Evolutionary conservation across 2,113 vertebrate species (phyloP).

Genomic region (Xenopus tropicalis): DNA sequence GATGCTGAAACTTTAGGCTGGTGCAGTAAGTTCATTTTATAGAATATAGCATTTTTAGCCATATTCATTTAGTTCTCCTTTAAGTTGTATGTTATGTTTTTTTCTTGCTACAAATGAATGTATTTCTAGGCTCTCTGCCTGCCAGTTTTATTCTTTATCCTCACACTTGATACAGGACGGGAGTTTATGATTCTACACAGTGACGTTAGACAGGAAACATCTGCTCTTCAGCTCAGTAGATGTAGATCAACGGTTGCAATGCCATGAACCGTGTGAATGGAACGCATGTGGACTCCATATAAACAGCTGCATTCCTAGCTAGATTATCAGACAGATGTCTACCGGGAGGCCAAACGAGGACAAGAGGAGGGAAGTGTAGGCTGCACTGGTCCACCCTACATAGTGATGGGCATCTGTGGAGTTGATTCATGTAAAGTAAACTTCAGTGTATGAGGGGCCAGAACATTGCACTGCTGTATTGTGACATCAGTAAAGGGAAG

Average conservation of each 20-base stretch:
- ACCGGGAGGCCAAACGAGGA: constrained; percentile 18
- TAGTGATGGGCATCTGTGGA: too few relatives aligned
- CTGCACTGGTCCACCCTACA: background rate
- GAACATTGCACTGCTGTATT: background rate
- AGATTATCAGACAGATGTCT: constrained; percentile 42
- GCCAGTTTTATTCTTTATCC: background rate
- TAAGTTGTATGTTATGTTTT: background rate
- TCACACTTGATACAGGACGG: constrained; percentile 3
- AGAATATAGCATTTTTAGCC: too few relatives aligned
- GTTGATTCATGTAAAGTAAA: too few relatives aligned
- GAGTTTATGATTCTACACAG: constrained; percentile 22
- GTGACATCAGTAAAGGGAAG: background rate
- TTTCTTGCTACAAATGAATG: background rate
- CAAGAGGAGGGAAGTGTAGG: constrained; percentile 2
- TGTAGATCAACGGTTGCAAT: constrained; percentile 39
- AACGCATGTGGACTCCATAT: constrained; percentile 39
- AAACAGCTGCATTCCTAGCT: constrained; percentile 42
- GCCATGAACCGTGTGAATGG: constrained; percentile 41
- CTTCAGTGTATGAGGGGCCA: too few relatives aligned
- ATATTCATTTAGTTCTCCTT: too few relatives aligned
- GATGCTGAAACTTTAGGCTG: too few relatives aligned
- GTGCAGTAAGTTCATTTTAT: too few relatives aligned
- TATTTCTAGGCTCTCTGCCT: background rate
- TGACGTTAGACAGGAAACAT: constrained; percentile 43
- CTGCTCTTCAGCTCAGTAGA: constrained; percentile 40